Base-by-base conservation (phyloP, 2,888 invertebrate genomes). In the Acrobasis suavella region DNA sequence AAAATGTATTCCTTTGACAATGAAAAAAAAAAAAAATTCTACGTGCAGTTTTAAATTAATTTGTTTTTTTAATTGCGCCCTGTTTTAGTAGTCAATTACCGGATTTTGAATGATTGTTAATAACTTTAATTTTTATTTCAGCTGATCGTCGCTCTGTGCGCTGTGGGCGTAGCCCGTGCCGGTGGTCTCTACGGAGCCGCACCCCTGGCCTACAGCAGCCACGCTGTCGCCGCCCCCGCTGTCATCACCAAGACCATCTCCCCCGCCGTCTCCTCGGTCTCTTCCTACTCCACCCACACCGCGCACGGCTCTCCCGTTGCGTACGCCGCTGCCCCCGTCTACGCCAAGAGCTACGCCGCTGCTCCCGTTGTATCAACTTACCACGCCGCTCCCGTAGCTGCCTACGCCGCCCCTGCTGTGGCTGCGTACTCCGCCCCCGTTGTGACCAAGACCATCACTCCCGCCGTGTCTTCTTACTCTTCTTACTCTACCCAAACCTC, bases 61-160 rank as follows among this genome's bases (percentile, higher is more conserved):
- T 32, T 22, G 5, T 3, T 22, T 22, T 22, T 22, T 2, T 3
- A 22, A 22, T 22, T 3, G 22, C 5, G 22, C 22, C 22, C 2
- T 3, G 22, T 22, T 22, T 22, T 22, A 22, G 22, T 22, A 22
- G 5, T 22, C 22, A 22, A 32, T 6, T 32, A 7, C 32, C 1
- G 7, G 32, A 32, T 32, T 2, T 32, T 32, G 32, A 46, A 6
- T 46, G 1, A 56, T 55, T 55, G 56, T 37, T 10, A 38, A 15
- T 50, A 49, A 46, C n/a, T 49, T 50, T 60, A 1, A 10, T 12
- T 56, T 22, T 14, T n/a, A 32, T 84, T 87, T 46, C 81, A 90
- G 94, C 81, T 94, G 75, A 87, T 95, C 82, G 83, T 94, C 69
- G 86, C 95, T 73, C 93, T 93, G 77, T 92, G 94, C 80, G 86